Evolutionary conservation across 2,113 vertebrate genomes (phyloP).

Genomic region (Passer montanus): DNA sequence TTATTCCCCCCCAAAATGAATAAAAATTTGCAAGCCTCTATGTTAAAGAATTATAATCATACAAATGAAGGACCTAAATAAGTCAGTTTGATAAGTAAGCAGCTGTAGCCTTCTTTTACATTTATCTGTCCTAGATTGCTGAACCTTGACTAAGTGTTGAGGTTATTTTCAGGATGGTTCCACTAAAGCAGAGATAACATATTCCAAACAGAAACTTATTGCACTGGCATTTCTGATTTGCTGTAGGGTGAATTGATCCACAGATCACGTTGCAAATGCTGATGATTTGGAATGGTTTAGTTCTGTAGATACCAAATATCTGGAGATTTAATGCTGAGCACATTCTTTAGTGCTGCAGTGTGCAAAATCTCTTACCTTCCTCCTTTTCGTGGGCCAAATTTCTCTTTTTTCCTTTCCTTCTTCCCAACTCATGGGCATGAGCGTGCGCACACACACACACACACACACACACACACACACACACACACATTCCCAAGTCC

Average conservation of each 20-base stretch:
- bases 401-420: neutral
- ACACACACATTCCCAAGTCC: neutral
- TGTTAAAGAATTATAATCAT: neutral
- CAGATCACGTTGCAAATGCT: constrained; percentile 24
- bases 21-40: neutral
- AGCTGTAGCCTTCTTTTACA: neutral
- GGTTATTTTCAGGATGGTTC: constrained; percentile 12
- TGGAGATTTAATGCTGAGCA: constrained; percentile 38
- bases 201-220: constrained; percentile 33
- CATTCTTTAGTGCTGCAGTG: constrained; percentile 4
- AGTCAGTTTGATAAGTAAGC: constrained; percentile 3
- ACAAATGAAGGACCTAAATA: neutral
- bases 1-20: neutral
- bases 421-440: neutral
- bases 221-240: constrained; percentile 17
- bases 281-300: constrained; percentile 21
- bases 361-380: constrained; percentile 15
- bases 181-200: constrained; percentile 20
- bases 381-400: neutral
- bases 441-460: rapidly evolving
- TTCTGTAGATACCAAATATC: constrained; percentile 20
- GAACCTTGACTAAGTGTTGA: constrained; percentile 24
- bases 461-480: neutral
- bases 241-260: constrained; percentile 6
- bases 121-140: constrained; percentile 3